Evolutionary conservation across 1,140 invertebrate species (phyloP), one percentile per base, ranked within the genome.

Genomic region (Nasonia giraulti): DNA sequence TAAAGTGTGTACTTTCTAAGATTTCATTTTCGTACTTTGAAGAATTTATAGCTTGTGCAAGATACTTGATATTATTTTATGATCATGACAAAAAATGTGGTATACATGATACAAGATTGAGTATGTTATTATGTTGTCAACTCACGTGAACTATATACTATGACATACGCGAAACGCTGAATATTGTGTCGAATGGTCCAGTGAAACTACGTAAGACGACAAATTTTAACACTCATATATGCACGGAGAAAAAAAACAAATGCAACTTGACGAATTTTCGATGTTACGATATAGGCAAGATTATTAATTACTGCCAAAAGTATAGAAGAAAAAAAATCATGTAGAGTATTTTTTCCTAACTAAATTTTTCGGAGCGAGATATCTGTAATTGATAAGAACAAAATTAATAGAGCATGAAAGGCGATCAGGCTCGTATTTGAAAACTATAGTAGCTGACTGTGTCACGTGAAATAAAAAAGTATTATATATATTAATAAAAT

Each of bases 331-430:
- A 62, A 74, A 80, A 80, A 11, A 79, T 74, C 68, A 66, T 33
- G 37, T 74, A 83, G 82, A 73, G 47, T 80, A 84, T 84, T 84
- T 84, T 79, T 84, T 84, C 68, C 37, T 66, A 80, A 71, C 68
- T 47, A 47, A 62, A 55, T 74, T 82, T 74, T 74, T 66, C 44
- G 23, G 50, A 20, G 37, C 31, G 20, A 17, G 33, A 74, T 31
- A 80, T 80, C 23, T 71, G 14, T 62, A 31, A 31, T 69, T 31
- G 68, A 12, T 69, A 69, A 69, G 27, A 69, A 69, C 1, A 69
- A 69, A 69, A 31, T 69, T 20, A 62, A 31, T 69, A 69, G 68
- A 27, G 27, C 23, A 10, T 10, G 68, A 23, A 27, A 31, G 17
- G 68, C 27, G 68, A 69, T 69, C 12, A 2, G 11, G n/a, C 27